Evolutionary conservation across 2,888 invertebrate species (phyloP).

Genomic region (Syrphus vitripennis): DNA sequence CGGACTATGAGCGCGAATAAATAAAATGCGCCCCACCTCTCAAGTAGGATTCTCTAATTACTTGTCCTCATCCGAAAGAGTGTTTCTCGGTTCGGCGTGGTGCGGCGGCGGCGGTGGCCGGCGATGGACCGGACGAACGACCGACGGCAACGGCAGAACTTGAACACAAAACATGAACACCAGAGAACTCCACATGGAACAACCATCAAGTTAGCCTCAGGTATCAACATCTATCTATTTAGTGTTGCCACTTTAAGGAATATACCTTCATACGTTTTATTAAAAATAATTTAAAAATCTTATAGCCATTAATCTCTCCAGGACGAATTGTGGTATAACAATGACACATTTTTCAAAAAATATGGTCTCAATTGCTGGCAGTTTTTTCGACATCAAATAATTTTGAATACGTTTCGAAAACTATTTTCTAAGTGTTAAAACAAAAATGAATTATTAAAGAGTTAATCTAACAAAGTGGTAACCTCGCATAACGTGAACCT

Average conservation of each 20-base stretch:
- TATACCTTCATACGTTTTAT: not conserved
- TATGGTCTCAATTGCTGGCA: no score
- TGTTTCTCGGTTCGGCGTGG: not conserved
- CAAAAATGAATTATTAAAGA: no score
- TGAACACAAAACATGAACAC: constrained; percentile 24
- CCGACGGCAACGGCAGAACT: not conserved
- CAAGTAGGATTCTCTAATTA: constrained; percentile 69
- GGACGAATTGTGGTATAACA: no score
- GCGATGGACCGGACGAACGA: not conserved
- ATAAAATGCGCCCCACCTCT: constrained; percentile 65
- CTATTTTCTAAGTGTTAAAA: no score
- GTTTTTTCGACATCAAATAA: no score
- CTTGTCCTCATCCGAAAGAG: constrained; percentile 63
- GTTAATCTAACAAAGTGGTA: no score
- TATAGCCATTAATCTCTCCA: no score
- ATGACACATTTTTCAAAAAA: no score
- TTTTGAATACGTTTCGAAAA: no score
- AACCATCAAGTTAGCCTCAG: constrained; percentile 37
- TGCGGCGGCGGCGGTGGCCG: not conserved
- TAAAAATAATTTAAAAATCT: not conserved
- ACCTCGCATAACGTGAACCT: no score
- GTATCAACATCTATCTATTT: not conserved
- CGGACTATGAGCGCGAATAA: constrained; percentile 64
- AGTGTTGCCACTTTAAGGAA: not conserved
- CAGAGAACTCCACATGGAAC: constrained; percentile 7